Base-by-base conservation (phyloP, 2,888 invertebrate genomes). In the Tortricodes alternella region DNA sequence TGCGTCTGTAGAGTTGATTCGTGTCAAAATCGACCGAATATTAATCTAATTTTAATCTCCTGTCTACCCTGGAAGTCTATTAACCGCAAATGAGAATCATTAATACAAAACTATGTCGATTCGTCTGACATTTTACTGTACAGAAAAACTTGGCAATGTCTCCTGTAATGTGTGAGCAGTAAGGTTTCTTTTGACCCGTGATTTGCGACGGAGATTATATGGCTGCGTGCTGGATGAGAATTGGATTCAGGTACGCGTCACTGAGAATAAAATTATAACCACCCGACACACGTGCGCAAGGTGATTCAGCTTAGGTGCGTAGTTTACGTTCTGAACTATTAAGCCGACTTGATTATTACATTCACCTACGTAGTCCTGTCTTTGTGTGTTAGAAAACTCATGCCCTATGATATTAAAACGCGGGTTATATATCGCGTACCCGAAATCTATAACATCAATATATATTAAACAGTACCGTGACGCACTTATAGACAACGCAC, bases 161-260 rank as follows among this genome's bases (percentile, higher is more conserved):
- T 37, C 51, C 44, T 75, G 65, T 70, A 66, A 62, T 58, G 66
- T 29, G 29, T 29, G 21, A n/a, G 66, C 62, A 62, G 71, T 85
- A 88, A 73, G 85, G 85, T 82, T 85, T 84, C 80, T 61, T 82
- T 73, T 84, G 59, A 65, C 60, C 59, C 50, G 61, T 62, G 60
- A 65, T 64, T 63, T 67, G 71, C 66, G 66, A 67, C 69, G 44
- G 74, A 68, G 64, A 74, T 85, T 85, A 73, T 86, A 87, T 80
- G 87, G 87, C 85, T 86, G 84, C 85, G 71, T 72, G 64, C 44
- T 34, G 32, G 70, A 73, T 77, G 74, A 69, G 78, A 80, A 81
- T 84, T 78, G 83, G 83, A 80, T 83, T 84, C 75, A 68, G 74
- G 71, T 62, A 67, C 73, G 71, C 79, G 83, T 84, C 83, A 83